Percentiles rank a stretch among this genome's conserved stretches.
These are phyloP conservation scores for Platerodrilus igneus DNA, from an alignment of 2,888 invertebrate genomes.

Conservation along the genomic window DNA sequence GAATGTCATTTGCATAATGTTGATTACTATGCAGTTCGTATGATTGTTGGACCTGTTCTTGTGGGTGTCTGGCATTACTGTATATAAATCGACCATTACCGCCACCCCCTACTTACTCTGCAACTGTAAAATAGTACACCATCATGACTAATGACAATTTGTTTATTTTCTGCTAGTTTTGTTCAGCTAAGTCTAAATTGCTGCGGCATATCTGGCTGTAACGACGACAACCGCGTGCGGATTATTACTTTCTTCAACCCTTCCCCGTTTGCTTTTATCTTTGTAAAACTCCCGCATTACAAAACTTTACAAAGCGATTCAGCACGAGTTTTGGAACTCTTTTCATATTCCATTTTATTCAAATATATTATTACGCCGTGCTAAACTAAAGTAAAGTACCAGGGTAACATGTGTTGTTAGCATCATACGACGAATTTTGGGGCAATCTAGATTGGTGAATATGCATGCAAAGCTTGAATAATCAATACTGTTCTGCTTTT, in stretches of 20 bases:
- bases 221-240: slow-evolving; percentile 42
- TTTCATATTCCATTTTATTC: slow-evolving; percentile 22
- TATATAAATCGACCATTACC: slow-evolving; percentile 47
- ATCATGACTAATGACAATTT: slow-evolving; percentile 41
- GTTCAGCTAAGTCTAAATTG: slow-evolving; percentile 29
- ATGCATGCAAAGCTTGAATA: no score
- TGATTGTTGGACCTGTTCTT: slow-evolving; percentile 43
- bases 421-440: no score
- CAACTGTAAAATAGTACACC: slow-evolving; percentile 28
- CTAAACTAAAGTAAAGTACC: slow-evolving; percentile 15
- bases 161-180: slow-evolving; percentile 41
- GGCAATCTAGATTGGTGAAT: no score
- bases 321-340: slow-evolving; percentile 30
- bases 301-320: slow-evolving; percentile 31
- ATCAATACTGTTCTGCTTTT: no score
- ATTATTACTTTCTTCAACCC: slow-evolving; percentile 43
- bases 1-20: slow-evolving; percentile 45
- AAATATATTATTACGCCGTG: slow-evolving; percentile 19
- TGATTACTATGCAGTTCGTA: slow-evolving; percentile 41
- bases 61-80: slow-evolving; percentile 34
- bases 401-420: slow-evolving; percentile 17
- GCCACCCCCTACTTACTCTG: slow-evolving; percentile 30
- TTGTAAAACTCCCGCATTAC: slow-evolving; percentile 31
- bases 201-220: slow-evolving; percentile 40
- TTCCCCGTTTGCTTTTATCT: slow-evolving; percentile 40